Conservation (phyloP, 92 coral and sea anemone genomes). For the Palythoa caribaeorum region DNA sequence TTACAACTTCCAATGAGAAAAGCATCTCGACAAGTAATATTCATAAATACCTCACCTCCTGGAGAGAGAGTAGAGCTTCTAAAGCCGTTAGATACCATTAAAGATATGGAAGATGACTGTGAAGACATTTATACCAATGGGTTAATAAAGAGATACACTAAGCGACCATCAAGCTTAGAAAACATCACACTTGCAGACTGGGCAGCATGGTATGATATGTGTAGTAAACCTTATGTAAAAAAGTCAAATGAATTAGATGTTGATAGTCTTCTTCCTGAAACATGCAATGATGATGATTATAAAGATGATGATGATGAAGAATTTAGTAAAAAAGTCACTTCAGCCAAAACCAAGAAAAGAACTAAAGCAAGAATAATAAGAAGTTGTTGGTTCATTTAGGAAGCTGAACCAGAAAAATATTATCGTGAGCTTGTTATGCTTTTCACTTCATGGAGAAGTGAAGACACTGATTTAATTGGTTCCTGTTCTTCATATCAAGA, state of each 20-base stretch:
- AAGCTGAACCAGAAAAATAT: background rate
- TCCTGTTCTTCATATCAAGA: background rate
- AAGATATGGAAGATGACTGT: conserved; percentile 77
- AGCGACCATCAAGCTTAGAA: conserved; percentile 67
- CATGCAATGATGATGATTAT: conserved; percentile 2
- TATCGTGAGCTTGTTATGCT: background rate
- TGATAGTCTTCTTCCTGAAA: conserved; percentile 51
- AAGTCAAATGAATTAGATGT: conserved; percentile 33
- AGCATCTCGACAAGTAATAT: conserved; percentile 60
- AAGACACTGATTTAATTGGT: background rate
- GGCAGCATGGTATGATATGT: conserved; percentile 78
- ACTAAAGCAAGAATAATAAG: background rate
- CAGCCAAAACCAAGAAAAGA: background rate
- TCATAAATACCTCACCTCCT: conserved; percentile 75
- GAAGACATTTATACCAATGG: conserved; percentile 76
- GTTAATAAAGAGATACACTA: conserved; percentile 64
- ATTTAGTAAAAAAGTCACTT: background rate
- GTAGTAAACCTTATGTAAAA: conserved; percentile 34
- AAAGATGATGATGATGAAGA: background rate
- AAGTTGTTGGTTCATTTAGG: background rate
- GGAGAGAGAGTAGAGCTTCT: conserved; percentile 21
- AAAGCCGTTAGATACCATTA: conserved; percentile 66
- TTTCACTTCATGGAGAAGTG: background rate
- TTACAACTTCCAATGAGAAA: conserved; percentile 64
- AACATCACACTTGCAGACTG: conserved; percentile 75